Base-by-base conservation (phyloP, 2,888 invertebrate species). In the Dynastes tityus region DNA sequence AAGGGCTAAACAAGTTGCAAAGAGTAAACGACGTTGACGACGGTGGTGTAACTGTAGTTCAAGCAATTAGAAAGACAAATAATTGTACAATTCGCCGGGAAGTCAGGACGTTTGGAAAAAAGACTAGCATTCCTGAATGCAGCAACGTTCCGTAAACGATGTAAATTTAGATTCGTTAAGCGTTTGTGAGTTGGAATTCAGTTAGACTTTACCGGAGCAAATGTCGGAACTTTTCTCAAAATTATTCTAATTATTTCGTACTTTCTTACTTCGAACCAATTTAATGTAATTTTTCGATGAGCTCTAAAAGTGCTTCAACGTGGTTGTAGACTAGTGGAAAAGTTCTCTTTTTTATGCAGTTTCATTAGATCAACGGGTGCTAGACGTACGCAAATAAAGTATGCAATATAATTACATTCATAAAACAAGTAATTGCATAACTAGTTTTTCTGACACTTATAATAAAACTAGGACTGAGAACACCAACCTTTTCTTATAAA, bases 201-300 rank as follows among this genome's bases (percentile, higher is more conserved):
- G 45, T 45, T 1, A 45, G 6, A 45, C 45, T 64, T 45, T 49
- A 11, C 16, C 16, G 67, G 6, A n/a, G 67, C 49, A 40, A 40
- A n/a, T 45, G 67, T 40, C 45, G 67, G n/a, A 32, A 45, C 67
- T 67, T 16, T 13, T 22, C 32, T 32, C 27, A 9, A 67, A 67
- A 67, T 67, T 67, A 45, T 67, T 67, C 67, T 67, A 67, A 67
- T 67, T 67, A 67, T 67, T 16, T 67, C 49, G 67, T 67, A 67
- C 22, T 67, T 67, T 45, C 67, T 45, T 67, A 49, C 27, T 45
- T 29, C 22, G 16, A 67, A 45, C 63, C 32, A 63, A 63, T 63
- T 45, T 45, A n/a, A 67, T 45, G 65, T 40, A 45, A n/a, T 67
- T 67, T 67, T 67, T 45, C 67, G 49, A 49, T 67, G 67, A 67